Evolutionary conservation across 2,888 invertebrate species (phyloP).

Genomic region (Agrochola lota): DNA sequence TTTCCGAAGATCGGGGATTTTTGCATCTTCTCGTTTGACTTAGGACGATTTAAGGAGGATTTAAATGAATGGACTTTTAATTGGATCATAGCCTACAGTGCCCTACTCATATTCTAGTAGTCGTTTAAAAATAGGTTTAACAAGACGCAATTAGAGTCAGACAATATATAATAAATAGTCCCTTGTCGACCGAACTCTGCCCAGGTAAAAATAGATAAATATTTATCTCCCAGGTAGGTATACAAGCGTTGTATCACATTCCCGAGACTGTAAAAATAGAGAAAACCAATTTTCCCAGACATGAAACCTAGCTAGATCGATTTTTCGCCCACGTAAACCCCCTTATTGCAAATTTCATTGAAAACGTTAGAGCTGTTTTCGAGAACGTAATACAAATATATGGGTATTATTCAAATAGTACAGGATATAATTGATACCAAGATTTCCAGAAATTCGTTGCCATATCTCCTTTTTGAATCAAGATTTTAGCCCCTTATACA

Average conservation of each 20-base stretch:
- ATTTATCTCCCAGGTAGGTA: no score
- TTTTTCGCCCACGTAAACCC: no score
- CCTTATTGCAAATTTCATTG: no score
- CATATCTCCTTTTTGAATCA: not conserved
- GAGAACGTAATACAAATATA: no score
- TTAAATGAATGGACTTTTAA: not conserved
- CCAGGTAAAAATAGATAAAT: no score
- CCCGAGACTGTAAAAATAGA: no score
- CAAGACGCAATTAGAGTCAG: not conserved
- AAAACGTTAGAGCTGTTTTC: no score
- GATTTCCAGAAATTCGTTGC: not conserved
- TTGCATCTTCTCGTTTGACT: not conserved
- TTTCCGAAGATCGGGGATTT: not conserved
- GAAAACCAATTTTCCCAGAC: no score
- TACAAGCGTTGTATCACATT: no score
- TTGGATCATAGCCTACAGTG: not conserved
- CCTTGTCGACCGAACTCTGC: no score
- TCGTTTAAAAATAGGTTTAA: not conserved
- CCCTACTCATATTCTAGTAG: not conserved
- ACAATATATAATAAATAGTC: not conserved
- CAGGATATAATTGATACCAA: not conserved
- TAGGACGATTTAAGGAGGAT: not conserved
- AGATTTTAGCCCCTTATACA: not conserved
- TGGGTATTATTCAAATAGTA: no score
- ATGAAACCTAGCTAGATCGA: no score